Conservation (phyloP, 2,113 vertebrate species). For the Lagenorhynchus albirostris region DNA sequence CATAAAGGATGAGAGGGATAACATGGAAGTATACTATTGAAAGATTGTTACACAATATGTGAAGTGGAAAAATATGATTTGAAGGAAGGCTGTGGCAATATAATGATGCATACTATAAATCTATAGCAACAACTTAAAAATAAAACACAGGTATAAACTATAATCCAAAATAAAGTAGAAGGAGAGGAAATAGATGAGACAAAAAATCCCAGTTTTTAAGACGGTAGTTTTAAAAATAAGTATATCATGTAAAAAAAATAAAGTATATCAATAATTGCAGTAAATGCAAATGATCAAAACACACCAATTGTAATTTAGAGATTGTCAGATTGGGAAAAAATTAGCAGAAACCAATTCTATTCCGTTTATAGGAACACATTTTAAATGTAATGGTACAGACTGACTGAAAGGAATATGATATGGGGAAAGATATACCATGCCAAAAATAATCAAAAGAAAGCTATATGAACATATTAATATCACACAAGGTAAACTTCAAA, state of each 20-base stretch:
- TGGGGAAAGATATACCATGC: not conserved
- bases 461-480: not conserved
- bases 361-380: not conserved
- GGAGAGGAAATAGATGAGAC: not conserved
- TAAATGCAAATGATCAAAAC: not conserved
- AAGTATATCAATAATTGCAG: not conserved
- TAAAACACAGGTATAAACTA: not conserved
- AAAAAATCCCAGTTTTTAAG: not conserved
- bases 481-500: not conserved
- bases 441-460: not conserved
- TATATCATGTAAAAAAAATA: not conserved
- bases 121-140: not conserved
- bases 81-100: not conserved
- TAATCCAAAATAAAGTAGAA: slow-evolving; percentile 10
- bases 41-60: not conserved
- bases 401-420: not conserved
- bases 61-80: not conserved
- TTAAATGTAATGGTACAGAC: not conserved
- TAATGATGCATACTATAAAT: not conserved
- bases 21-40: not conserved
- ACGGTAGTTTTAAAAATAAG: not conserved
- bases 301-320: not conserved
- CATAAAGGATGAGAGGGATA: not conserved
- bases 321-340: not conserved
- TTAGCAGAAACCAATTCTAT: not conserved